Evolutionary conservation across 2,797 vertebrate species (phyloP), one percentile per base, ranked within the genome.

Genomic region (Tapera naevia): DNA sequence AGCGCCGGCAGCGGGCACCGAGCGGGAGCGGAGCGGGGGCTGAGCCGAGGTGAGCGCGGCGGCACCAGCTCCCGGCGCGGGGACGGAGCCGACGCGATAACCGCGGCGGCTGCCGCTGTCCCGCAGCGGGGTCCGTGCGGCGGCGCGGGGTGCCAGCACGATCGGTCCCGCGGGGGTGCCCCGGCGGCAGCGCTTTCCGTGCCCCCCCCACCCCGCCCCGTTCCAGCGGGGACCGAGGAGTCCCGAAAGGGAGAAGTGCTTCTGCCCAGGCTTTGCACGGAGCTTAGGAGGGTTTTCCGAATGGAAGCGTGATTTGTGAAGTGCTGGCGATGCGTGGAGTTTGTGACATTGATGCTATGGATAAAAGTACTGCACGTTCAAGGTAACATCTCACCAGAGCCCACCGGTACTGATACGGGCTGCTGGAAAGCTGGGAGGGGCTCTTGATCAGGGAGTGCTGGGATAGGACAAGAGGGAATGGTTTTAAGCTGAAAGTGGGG

Each of bases 41-140:
- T n/a, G n/a, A n/a, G n/a, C n/a, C n/a, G 78, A 95, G 94, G 94
- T 95, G 88, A 95, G 94, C 33, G 60, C 80, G n/a, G n/a, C n/a
- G n/a, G n/a, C n/a, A n/a, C n/a, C n/a, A n/a, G n/a, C n/a, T n/a
- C n/a, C n/a, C n/a, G n/a, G n/a, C n/a, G n/a, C n/a, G n/a, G n/a
- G n/a, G n/a, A n/a, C n/a, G n/a, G n/a, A n/a, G n/a, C n/a, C n/a
- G n/a, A n/a, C n/a, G n/a, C n/a, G n/a, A n/a, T n/a, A n/a, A n/a
- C n/a, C n/a, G 7, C 37, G 11, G 57, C n/a, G n/a, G n/a, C n/a
- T n/a, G n/a, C n/a, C n/a, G n/a, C n/a, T n/a, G n/a, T n/a, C n/a
- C n/a, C n/a, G 13, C 11, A 62, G 62, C 46, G 30, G 33, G 32
- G 11, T 12, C 13, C 24, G 32, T 16, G 28, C 22, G 13, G 79